Conservation (phyloP, 2,797 vertebrate genomes). For the Nannoperca australis region DNA sequence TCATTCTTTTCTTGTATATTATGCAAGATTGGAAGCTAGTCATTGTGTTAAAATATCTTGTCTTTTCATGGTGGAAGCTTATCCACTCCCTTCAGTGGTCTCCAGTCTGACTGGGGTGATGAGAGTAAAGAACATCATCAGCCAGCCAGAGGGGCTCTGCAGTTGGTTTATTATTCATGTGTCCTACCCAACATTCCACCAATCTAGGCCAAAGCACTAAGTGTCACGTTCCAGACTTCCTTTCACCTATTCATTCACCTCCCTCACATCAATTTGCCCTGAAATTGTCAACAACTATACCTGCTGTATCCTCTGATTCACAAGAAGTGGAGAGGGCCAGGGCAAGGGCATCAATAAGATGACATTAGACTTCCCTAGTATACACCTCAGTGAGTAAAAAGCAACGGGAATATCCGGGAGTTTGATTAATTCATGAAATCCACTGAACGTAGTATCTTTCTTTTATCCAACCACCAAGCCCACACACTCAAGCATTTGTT, state of each 20-base stretch:
- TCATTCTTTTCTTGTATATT: slow-evolving; percentile 20
- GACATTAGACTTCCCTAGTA: slow-evolving; percentile 56
- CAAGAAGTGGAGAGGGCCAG: slow-evolving; percentile 43
- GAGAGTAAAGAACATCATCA: slow-evolving; percentile 72
- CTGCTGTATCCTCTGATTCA: slow-evolving; percentile 57
- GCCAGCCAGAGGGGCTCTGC: slow-evolving; percentile 75
- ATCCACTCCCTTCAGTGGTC: slow-evolving; percentile 46
- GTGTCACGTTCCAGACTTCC: slow-evolving; percentile 70
- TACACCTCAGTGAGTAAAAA: slow-evolving; percentile 72
- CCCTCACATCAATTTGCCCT: slow-evolving; percentile 58
- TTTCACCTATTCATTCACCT: slow-evolving; percentile 72
- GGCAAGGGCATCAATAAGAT: slow-evolving; percentile 36
- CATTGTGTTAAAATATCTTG: slow-evolving; percentile 43
- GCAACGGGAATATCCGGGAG: slow-evolving; percentile 71
- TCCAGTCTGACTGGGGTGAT: slow-evolving; percentile 48
- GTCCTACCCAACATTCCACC: slow-evolving; percentile 71
- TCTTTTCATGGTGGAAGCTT: slow-evolving; percentile 42
- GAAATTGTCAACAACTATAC: slow-evolving; percentile 54
- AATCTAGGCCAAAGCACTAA: slow-evolving; percentile 82
- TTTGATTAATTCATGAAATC: slow-evolving; percentile 85
- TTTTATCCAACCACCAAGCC: slow-evolving; percentile 42
- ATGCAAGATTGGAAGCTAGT: slow-evolving; percentile 30
- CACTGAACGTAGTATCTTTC: slow-evolving; percentile 50
- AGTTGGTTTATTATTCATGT: slow-evolving; percentile 84
- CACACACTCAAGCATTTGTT: slow-evolving; percentile 55